phyloP scores from a whole-genome alignment of 1,140 invertebrate species.

The Lepidostoma basale region DNA sequence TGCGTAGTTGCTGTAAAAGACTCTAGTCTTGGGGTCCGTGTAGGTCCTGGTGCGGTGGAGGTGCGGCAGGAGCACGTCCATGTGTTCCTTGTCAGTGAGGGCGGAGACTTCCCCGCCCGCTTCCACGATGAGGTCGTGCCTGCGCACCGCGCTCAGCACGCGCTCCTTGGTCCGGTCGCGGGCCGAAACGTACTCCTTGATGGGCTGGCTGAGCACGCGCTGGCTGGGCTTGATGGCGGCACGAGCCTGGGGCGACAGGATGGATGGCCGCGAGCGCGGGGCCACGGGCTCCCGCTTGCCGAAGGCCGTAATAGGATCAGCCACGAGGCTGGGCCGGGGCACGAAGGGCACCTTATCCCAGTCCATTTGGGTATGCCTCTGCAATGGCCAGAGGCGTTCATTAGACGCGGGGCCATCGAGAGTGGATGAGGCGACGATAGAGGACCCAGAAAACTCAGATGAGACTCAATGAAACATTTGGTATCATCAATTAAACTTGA shows the following conservation, averaged over 20 bases:
- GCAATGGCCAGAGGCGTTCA: slow-evolving; percentile 48
- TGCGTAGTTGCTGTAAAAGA: slow-evolving; percentile 61
- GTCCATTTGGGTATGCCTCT: slow-evolving; percentile 74
- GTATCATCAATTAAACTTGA: no score
- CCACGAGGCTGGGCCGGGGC: slow-evolving; percentile 78
- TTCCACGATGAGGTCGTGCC: slow-evolving; percentile 62
- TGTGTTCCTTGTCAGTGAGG: slow-evolving; percentile 63
- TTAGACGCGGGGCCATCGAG: slow-evolving; percentile 2
- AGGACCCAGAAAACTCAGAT: no score
- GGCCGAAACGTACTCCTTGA: slow-evolving; percentile 67
- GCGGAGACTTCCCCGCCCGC: slow-evolving; percentile 59
- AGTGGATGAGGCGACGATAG: no score
- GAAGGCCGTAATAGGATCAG: slow-evolving; percentile 81
- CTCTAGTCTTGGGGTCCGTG: slow-evolving; percentile 57
- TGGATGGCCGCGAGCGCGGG: slow-evolving; percentile 51
- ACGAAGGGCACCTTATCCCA: slow-evolving; percentile 86
- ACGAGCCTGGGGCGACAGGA: slow-evolving; percentile 56
- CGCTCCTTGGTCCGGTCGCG: slow-evolving; percentile 66
- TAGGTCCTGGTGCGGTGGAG: slow-evolving; percentile 61
- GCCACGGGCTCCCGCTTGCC: slow-evolving; percentile 64
- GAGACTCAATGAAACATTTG: no score
- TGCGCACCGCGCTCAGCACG: slow-evolving; percentile 62
- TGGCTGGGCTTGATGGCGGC: slow-evolving; percentile 64
- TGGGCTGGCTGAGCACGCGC: slow-evolving; percentile 61
- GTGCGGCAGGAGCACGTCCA: slow-evolving; percentile 66